Percentiles rank a stretch among this genome's conserved stretches.
phyloP scores from a whole-genome alignment of 2,797 vertebrate species.

The Sylvilagus floridanus region DNA sequence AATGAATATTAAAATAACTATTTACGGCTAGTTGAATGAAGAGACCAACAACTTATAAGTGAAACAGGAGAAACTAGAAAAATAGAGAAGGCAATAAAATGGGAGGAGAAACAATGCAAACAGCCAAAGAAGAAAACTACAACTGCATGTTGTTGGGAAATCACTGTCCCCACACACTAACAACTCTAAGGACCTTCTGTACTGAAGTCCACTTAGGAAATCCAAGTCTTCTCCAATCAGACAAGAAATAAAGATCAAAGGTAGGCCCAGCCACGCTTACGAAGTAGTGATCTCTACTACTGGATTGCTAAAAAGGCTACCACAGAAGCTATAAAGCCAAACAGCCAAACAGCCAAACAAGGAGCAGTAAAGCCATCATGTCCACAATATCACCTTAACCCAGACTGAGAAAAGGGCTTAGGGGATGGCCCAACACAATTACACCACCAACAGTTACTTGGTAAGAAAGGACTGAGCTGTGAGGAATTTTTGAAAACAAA shows the following conservation, averaged over 20 bases:
- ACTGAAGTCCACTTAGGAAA: not conserved
- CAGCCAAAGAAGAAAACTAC: not conserved
- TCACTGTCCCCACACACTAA: not conserved
- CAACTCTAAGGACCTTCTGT: not conserved
- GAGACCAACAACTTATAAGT: not conserved
- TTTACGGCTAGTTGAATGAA: not conserved
- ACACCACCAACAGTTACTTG: not conserved
- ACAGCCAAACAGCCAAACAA: not conserved
- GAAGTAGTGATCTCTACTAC: not conserved
- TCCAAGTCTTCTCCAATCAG: slow-evolving; percentile 57
- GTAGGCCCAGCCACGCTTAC: not conserved
- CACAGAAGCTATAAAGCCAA: not conserved
- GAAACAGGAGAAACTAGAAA: not conserved
- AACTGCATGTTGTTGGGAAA: not conserved
- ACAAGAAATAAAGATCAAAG: slow-evolving; percentile 21
- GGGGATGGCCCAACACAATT: not conserved
- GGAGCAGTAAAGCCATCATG: not conserved
- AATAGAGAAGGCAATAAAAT: slow-evolving; percentile 23
- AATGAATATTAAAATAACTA: slow-evolving; percentile 53
- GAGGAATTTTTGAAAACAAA: slow-evolving; percentile 25
- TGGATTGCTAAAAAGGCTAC: not conserved
- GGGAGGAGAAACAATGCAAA: not conserved
- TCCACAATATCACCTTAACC: not conserved
- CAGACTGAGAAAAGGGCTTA: not conserved
- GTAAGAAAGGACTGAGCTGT: not conserved